These are phyloP conservation scores for Cancer borealis DNA, from an alignment of 2,888 invertebrate species.

Conservation along the genomic window DNA sequence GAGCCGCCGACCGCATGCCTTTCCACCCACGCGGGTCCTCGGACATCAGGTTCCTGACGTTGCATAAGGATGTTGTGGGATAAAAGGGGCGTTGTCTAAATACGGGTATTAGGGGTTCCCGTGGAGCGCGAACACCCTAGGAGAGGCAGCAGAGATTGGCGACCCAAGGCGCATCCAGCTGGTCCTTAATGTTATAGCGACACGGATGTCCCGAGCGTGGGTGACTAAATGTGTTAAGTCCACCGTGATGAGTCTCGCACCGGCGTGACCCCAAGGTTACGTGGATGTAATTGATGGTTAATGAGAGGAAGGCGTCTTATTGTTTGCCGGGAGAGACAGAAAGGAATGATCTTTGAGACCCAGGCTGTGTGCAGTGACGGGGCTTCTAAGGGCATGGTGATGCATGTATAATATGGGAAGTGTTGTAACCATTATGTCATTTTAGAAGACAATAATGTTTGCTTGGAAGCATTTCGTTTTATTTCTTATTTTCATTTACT, in stretches of 20 bases:
- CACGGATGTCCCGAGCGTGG: constrained; percentile 11
- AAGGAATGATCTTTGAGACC: not conserved
- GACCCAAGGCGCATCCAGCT: constrained; percentile 23
- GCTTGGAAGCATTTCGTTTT: not conserved
- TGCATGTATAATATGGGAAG: not conserved
- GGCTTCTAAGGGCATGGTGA: not conserved
- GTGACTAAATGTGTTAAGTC: not conserved
- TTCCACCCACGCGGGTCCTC: not conserved
- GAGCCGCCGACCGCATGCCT: constrained; percentile 11
- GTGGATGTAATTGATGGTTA: constrained; percentile 5
- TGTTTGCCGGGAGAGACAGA: not conserved
- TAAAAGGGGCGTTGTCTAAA: constrained; percentile 57
- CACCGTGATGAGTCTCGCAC: not conserved
- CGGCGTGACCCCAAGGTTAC: not conserved
- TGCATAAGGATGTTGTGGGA: constrained; percentile 57
- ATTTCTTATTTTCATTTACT: not conserved
- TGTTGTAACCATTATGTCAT: not conserved
- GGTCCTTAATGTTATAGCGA: constrained; percentile 48
- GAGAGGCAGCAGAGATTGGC: constrained; percentile 47
- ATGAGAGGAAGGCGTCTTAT: not conserved
- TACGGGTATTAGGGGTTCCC: constrained; percentile 46
- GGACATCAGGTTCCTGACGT: constrained; percentile 47
- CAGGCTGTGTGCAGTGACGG: not conserved
- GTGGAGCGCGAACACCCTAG: constrained; percentile 43
- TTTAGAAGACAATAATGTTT: not conserved